These are phyloP conservation scores for Acromyrmex echinatior DNA, from an alignment of 1,140 invertebrate species.

Conservation along the genomic window DNA sequence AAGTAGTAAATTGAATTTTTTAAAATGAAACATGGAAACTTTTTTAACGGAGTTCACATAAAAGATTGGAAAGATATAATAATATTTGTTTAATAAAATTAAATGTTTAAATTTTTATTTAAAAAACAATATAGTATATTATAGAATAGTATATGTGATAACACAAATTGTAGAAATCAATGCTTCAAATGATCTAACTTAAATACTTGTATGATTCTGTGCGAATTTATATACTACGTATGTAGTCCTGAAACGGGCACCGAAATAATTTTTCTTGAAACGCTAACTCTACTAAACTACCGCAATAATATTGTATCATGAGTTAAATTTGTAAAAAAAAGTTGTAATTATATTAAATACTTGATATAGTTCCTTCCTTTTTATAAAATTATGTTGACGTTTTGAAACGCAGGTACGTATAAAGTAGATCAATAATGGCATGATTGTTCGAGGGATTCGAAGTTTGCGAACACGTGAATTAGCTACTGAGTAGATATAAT, in stretches of 20 bases:
- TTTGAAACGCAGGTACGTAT: background rate
- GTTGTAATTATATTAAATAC: background rate
- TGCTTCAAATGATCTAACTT: too few relatives aligned
- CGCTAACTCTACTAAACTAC: too few relatives aligned
- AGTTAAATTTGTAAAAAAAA: too few relatives aligned
- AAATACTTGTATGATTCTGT: too few relatives aligned
- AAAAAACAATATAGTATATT: too few relatives aligned
- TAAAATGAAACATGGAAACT: background rate
- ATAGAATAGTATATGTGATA: too few relatives aligned
- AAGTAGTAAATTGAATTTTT: background rate
- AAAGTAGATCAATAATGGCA: conserved; percentile 15
- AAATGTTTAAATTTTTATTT: background rate
- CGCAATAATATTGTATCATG: too few relatives aligned
- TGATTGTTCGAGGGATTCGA: background rate
- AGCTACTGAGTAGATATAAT: conserved; percentile 31
- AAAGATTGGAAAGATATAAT: background rate
- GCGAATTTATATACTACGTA: too few relatives aligned
- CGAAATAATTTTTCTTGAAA: too few relatives aligned
- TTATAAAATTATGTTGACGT: background rate
- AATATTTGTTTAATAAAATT: background rate
- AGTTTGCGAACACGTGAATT: conserved; percentile 43
- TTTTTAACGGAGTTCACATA: background rate
- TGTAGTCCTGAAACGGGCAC: too few relatives aligned
- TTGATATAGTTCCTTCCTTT: background rate
- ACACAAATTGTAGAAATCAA: too few relatives aligned